Base-by-base conservation (phyloP, 2,888 invertebrate genomes). In the Dasysyrphus tricinctus region DNA sequence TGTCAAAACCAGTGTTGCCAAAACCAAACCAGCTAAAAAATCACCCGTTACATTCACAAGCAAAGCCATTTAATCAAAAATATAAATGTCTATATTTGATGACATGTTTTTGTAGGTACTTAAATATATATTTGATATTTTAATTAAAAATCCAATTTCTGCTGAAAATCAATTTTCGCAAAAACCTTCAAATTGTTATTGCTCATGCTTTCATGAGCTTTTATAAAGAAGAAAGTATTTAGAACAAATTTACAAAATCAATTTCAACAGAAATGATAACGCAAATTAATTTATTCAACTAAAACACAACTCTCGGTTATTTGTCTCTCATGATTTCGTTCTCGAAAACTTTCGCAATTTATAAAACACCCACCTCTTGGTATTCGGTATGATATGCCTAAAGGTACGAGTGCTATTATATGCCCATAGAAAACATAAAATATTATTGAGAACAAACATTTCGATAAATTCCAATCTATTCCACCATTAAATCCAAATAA, bases 391-490 rank as follows among this genome's bases (percentile, higher is more conserved):
- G n/a, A n/a, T n/a, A n/a, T n/a, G n/a, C n/a, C n/a, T n/a, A n/a
- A n/a, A n/a, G n/a, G n/a, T n/a, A n/a, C n/a, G n/a, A 24, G 3
- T 24, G 24, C 24, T n/a, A n/a, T 3, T 24, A 24, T 37, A 47
- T 54, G 57, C 0, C 42, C 32, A 49, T 44, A 63, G 57, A 24
- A 44, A 76, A 47, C 16, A 19, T 70, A 69, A 49, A 76, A 34
- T 32, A 49, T 63, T 80, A 84, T 37, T 32, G 32, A 47, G 57
- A 76, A 61, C 75, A 84, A 44, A 32, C 65, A 32, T 5, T 42
- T 47, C 32, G 65, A 84, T 44, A 80, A 73, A 83, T 83, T 79
- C 70, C 84, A 80, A 76, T 84, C 80, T 73, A 81, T 77, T 67
- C 67, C 56, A 59, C 24, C n/a, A 54, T 16, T 32, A n/a, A 74